Evolutionary conservation across 2,888 invertebrate species (phyloP).

Genomic region (Antitype chi): DNA sequence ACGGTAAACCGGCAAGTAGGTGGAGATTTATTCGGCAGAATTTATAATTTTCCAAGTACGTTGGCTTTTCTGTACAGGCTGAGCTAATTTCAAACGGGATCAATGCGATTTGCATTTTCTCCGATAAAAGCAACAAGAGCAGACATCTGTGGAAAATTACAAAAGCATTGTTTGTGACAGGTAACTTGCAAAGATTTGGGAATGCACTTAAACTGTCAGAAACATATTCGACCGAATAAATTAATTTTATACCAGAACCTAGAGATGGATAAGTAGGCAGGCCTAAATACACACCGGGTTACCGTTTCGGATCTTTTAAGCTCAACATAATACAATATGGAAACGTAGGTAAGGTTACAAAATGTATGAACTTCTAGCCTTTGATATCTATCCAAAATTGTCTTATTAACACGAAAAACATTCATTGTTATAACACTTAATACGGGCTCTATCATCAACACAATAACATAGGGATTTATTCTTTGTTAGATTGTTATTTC

Average conservation of each 20-base stretch:
- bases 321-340: background rate
- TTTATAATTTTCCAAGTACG: slow-evolving; percentile 66
- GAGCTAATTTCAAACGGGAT: slow-evolving; percentile 29
- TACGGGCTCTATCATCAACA: slow-evolving; percentile 2
- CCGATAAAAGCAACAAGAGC: slow-evolving; percentile 3
- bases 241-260: background rate
- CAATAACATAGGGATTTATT: background rate
- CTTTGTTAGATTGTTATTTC: slow-evolving; percentile 25
- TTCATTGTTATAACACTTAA: background rate
- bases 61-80: slow-evolving; percentile 36
- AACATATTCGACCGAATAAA: background rate
- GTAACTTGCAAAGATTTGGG: background rate
- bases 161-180: slow-evolving; percentile 1
- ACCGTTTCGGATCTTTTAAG: background rate
- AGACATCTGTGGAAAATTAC: background rate
- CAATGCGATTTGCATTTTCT: slow-evolving; percentile 25
- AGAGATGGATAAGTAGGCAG: background rate
- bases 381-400: background rate
- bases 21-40: slow-evolving; percentile 75
- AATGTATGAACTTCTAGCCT: background rate
- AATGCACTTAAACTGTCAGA: background rate
- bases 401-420: slow-evolving; percentile 1
- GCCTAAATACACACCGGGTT: background rate
- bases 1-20: slow-evolving; percentile 74
- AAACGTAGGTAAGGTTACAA: background rate